Conservation (phyloP, 2,888 invertebrate species). For the Andrena dorsata region DNA sequence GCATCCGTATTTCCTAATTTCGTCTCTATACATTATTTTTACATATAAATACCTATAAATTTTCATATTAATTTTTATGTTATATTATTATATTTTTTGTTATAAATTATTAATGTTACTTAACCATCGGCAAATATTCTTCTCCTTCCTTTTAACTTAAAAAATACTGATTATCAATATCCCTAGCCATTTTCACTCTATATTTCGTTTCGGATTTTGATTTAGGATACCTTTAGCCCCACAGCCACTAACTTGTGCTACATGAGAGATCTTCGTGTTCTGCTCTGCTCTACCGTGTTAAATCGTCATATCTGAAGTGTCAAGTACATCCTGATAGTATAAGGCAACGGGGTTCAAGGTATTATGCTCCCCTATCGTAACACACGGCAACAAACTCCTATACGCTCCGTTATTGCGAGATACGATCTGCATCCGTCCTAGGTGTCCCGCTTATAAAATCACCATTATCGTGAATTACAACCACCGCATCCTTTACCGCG, state of each 20-base stretch:
- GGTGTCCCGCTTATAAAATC: constrained; percentile 15
- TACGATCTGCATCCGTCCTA: constrained; percentile 9
- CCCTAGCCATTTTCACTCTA: too few relatives aligned
- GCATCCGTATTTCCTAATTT: too few relatives aligned
- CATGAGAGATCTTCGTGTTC: neutral
- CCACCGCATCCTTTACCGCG: neutral
- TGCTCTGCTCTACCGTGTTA: neutral
- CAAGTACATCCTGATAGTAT: constrained; percentile 17
- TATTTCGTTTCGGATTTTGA: too few relatives aligned
- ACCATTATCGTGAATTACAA: neutral
- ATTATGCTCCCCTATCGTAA: constrained; percentile 5
- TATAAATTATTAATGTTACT: too few relatives aligned
- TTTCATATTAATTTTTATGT: too few relatives aligned
- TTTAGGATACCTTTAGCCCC: too few relatives aligned
- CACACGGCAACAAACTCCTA: constrained; percentile 12
- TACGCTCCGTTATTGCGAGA: constrained; percentile 11
- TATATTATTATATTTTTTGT: too few relatives aligned
- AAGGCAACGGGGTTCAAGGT: constrained; percentile 8
- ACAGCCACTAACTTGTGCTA: neutral
- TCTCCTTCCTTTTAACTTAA: too few relatives aligned
- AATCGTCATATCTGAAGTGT: neutral
- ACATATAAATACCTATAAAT: too few relatives aligned
- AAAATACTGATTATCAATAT: too few relatives aligned
- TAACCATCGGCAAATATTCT: too few relatives aligned
- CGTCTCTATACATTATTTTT: too few relatives aligned